Percentiles rank a stretch among this genome's conserved stretches.
Evolutionary conservation across 2,113 vertebrate species (phyloP).

Genomic region (Hyla sarda): DNA sequence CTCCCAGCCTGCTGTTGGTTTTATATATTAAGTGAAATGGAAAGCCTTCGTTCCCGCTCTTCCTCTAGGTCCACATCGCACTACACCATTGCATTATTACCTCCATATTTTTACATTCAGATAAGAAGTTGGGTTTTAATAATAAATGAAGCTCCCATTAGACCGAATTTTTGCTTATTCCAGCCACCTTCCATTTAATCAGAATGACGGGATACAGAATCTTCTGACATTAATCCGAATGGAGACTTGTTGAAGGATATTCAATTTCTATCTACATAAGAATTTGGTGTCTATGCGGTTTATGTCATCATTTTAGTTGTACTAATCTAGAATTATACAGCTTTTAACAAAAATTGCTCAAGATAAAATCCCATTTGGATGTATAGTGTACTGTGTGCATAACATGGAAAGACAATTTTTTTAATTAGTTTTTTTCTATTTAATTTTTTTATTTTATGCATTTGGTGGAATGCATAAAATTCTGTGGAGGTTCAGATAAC

Average conservation of each 20-base stretch:
- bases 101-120: conserved; percentile 76
- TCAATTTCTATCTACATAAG: not conserved
- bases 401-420: not conserved
- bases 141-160: conserved; percentile 82
- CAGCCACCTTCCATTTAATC: conserved; percentile 57
- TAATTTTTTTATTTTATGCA: not conserved
- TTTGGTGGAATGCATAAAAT: too few relatives aligned
- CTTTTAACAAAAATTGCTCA: not conserved
- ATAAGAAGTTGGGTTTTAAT: conserved; percentile 80
- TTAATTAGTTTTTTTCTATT: too few relatives aligned
- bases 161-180: conserved; percentile 76
- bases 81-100: conserved; percentile 70
- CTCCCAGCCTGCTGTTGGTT: conserved; percentile 70
- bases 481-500: too few relatives aligned
- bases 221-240: not conserved
- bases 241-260: not conserved
- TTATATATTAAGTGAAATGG: conserved; percentile 76
- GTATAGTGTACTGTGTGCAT: not conserved
- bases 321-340: not conserved
- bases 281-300: not conserved
- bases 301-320: not conserved
- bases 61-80: conserved; percentile 71
- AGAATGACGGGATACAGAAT: not conserved
- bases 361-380: not conserved
- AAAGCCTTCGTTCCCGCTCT: conserved; percentile 69